Base-by-base conservation (phyloP, 2,888 invertebrate species). In the Poecilus cupreus region DNA sequence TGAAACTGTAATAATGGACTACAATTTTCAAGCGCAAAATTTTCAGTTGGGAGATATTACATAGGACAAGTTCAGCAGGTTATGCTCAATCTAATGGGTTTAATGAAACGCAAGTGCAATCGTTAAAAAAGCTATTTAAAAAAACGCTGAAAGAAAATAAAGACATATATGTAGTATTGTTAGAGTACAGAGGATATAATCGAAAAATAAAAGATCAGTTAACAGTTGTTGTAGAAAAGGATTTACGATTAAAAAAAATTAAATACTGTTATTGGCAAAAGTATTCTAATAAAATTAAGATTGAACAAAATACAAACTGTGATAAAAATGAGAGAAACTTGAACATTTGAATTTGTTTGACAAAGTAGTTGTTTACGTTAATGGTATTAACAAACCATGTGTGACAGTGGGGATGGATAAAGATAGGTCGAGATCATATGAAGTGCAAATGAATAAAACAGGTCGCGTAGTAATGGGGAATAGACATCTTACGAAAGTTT, bases 11-110 rank as follows among this genome's bases (percentile, higher is more conserved):
- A 84, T 60, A 85, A 84, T 82, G 84, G 84, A 32, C 82, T 82
- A 20, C 84, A 85, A 60, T 84, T 82, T 78, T 70, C 74, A 8
- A 83, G 78, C 72, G 32, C 11, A 13, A 32, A 80, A 37, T 83
- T 83, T 80, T 10, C n/a, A 72, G 83, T 18, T 84, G 84, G 84
- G 83, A 83, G 81, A 80, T 84, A 22, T 43, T 13, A 24, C 83
- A 83, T 68, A 78, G 81, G 72, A 82, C 83, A 18, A 83, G 82
- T 39, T 81, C 80, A 43, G 83, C 83, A 37, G 18, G 54, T n/a
- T 83, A 83, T 82, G 79, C 83, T 11, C 84, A 84, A 54, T 83
- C 83, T 10, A 84, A 84, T 76, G 83, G 83, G n/a, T 82, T 84
- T 20, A 82, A 83, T 60, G 84, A 84, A 77, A 60, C 84, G 43